phyloP scores from a whole-genome alignment of 2,888 invertebrate genomes.

The Tricholauxania praeusta region DNA sequence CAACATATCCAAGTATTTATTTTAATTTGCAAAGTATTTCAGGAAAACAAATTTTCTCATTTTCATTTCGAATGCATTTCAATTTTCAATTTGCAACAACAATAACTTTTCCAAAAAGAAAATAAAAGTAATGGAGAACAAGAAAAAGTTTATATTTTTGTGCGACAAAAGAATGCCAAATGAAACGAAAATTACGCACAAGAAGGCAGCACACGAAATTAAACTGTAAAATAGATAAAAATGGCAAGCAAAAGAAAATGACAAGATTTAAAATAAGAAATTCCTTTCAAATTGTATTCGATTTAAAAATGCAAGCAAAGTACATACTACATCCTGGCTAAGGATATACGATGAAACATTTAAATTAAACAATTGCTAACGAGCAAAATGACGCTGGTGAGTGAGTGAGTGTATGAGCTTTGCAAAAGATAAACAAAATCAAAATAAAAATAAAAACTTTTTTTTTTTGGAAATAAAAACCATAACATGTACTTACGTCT shows the following conservation, averaged over 20 bases:
- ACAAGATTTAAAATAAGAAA: slow-evolving; percentile 3
- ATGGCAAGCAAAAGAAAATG: not conserved
- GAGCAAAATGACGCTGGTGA: not conserved
- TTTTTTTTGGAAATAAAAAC: not conserved
- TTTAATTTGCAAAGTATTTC: slow-evolving; percentile 36
- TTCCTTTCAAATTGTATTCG: slow-evolving; percentile 14
- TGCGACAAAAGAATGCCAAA: slow-evolving; percentile 30
- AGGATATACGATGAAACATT: slow-evolving; percentile 7
- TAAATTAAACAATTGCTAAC: slow-evolving; percentile 32
- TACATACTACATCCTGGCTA: not conserved
- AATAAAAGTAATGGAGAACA: not conserved
- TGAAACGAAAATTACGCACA: slow-evolving; percentile 31
- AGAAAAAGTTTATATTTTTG: not conserved
- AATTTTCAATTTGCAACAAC: slow-evolving; percentile 26
- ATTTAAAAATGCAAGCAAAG: not conserved
- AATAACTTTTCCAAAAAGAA: not conserved
- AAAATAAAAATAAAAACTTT: not conserved
- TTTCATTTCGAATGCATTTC: slow-evolving; percentile 34
- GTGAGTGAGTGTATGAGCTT: not conserved
- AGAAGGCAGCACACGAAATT: slow-evolving; percentile 6
- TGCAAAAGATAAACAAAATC: not conserved
- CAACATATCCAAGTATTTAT: slow-evolving; percentile 16
- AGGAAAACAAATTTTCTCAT: slow-evolving; percentile 30
- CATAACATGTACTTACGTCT: not conserved
- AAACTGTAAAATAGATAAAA: slow-evolving; percentile 11